Base-by-base conservation (phyloP, 2,113 vertebrate genomes). In the Columba livia region DNA sequence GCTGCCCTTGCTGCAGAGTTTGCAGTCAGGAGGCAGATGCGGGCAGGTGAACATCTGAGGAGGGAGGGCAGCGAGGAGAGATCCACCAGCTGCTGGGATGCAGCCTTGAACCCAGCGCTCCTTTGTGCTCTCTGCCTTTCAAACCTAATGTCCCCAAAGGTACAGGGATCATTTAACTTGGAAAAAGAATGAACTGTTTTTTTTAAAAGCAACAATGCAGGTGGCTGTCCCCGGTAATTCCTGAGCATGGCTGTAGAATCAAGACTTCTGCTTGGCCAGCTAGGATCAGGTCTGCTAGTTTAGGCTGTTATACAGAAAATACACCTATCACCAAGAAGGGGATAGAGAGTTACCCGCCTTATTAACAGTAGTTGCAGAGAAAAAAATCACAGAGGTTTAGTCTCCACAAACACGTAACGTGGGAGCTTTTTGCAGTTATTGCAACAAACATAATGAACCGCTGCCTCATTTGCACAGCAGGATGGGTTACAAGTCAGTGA, bases 341-440 rank as follows among this genome's bases (percentile, higher is more conserved):
- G 21, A 12, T 9, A 40, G 62, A 18, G 80, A 34, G 6, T n/a
- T 53, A 40, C n/a, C 36, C 73, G 25, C 51, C 26, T 85, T 44
- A 5, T 5, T 51, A 44, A 15, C 42, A 36, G 32, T 42, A 34
- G 6, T 2, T 47, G 32, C 28, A 56, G 58, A 65, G 29, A 15
- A 58, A 34, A 34, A 71, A 72, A 32, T 34, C 26, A 8, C 50
- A 34, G 34, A 29, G 36, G 31, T 31, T 71, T 2, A 0, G 16
- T 60, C 66, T 56, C 28, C 51, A 74, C 34, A 21, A 47, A 71
- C 10, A 28, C 1, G 2, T 23, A 26, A 24, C 0, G 0, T 25
- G 40, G 9, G 40, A 62, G 53, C 6, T 51, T 67, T 67, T 36
- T 75, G 61, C 38, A 20, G 48, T 58, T 56, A 40, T 15, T 38